A percentile compares a stretch with the other conserved stretches of the same genome.
Evolutionary conservation across 2,113 vertebrate genomes (phyloP).

Genomic region (Artemisiospiza belli): DNA sequence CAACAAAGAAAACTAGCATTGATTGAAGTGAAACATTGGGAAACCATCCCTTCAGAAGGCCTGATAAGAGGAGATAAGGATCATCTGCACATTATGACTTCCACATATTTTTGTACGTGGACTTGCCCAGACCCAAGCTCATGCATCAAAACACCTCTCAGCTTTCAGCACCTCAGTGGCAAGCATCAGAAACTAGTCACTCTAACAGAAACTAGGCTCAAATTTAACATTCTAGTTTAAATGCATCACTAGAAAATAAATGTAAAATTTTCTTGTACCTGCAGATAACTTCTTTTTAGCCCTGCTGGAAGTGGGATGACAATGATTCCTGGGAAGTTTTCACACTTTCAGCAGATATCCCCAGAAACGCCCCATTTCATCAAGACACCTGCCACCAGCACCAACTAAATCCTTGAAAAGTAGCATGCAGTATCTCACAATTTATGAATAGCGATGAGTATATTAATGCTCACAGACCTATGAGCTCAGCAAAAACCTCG

Average conservation of each 20-base stretch:
- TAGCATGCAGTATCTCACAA: not conserved
- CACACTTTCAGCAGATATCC: not conserved
- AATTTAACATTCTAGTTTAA: not conserved
- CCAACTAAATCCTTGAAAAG: constrained; percentile 1
- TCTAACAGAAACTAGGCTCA: not conserved
- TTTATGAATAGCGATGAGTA: not conserved
- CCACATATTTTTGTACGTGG: not conserved
- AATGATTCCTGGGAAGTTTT: not conserved
- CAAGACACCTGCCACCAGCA: not conserved
- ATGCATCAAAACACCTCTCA: not conserved
- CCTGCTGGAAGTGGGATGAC: not conserved
- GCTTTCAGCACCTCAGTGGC: not conserved
- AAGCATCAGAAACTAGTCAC: not conserved
- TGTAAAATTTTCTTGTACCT: not conserved
- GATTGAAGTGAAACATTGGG: not conserved
- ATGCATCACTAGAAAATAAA: accelerated
- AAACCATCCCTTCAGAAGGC: not conserved
- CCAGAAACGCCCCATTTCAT: not conserved
- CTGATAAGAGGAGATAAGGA: not conserved
- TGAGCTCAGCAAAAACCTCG: not conserved
- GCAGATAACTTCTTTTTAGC: not conserved
- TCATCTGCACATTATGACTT: not conserved
- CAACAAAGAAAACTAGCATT: not conserved
- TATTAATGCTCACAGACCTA: not conserved
- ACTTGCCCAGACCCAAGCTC: not conserved